Percentiles rank a stretch among this genome's conserved stretches.
These are phyloP conservation scores for Scaptomyza hsui DNA, from an alignment of 1,140 invertebrate genomes.

Conservation along the genomic window DNA sequence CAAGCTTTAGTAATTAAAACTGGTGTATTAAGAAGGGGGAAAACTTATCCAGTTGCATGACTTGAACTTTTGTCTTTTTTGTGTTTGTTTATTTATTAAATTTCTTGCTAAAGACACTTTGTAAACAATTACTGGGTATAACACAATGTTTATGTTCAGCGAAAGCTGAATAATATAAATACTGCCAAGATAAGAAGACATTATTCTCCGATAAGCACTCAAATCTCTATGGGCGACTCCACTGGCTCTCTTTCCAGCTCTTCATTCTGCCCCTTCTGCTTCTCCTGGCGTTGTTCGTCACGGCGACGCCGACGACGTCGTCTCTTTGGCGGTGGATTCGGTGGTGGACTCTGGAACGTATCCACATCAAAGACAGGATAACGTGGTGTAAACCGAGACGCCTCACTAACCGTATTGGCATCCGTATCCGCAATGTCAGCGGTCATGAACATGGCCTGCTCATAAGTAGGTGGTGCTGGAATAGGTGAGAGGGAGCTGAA, in stretches of 20 bases:
- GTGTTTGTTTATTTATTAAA: slow-evolving; percentile 24
- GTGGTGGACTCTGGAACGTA: slow-evolving; percentile 63
- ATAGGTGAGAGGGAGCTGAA: neutral
- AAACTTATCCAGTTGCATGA: neutral
- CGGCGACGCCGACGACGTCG: slow-evolving; percentile 57
- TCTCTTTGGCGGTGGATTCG: slow-evolving; percentile 69
- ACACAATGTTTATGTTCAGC: slow-evolving; percentile 1
- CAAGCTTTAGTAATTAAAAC: neutral
- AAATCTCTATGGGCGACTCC: slow-evolving; percentile 75
- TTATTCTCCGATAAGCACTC: slow-evolving; percentile 22
- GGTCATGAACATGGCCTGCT: slow-evolving; percentile 80
- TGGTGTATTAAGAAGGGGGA: no score
- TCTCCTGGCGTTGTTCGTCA: slow-evolving; percentile 42
- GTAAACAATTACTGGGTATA: slow-evolving; percentile 7
- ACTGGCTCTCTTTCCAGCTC: slow-evolving; percentile 50
- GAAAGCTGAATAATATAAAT: slow-evolving; percentile 50
- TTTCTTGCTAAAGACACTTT: neutral
- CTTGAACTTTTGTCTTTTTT: neutral
- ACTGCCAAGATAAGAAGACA: slow-evolving; percentile 72
- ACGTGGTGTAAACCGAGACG: slow-evolving; percentile 68
- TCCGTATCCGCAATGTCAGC: slow-evolving; percentile 77
- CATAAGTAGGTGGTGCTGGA: slow-evolving; percentile 76
- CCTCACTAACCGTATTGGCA: slow-evolving; percentile 70
- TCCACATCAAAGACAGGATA: slow-evolving; percentile 81
- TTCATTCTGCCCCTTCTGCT: slow-evolving; percentile 3